phyloP scores from a whole-genome alignment of 2,113 vertebrate species.

The Uria lomvia region DNA sequence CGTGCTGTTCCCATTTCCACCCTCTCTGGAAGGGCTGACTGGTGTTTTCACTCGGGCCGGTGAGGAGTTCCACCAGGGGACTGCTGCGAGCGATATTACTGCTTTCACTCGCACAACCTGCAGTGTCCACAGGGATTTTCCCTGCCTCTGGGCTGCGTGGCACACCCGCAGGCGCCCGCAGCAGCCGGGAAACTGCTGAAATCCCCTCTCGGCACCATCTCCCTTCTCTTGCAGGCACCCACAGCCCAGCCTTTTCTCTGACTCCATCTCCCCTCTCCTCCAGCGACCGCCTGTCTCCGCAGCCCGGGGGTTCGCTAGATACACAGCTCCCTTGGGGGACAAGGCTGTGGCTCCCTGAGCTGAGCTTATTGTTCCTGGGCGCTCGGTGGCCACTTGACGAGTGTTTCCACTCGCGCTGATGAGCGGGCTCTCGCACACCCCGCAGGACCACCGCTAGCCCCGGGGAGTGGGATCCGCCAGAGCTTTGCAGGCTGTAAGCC shows the following conservation, averaged over 20 bases:
- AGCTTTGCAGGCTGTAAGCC: background rate
- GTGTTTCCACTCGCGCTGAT: background rate
- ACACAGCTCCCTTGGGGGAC: background rate
- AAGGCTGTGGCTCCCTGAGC: background rate
- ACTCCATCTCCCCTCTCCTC: background rate
- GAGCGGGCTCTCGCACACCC: background rate
- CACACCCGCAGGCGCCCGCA: fast-evolving
- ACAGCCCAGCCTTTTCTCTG: background rate
- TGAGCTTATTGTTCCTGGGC: background rate
- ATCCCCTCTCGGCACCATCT: too few species aligned
- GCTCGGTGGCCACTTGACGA: fast-evolving
- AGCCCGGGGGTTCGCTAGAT: background rate
- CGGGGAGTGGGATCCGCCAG: background rate
- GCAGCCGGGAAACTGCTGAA: background rate
- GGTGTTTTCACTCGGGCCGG: fast-evolving
- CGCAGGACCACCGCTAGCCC: fast-evolving
- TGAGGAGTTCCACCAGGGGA: background rate
- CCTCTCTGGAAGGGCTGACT: background rate
- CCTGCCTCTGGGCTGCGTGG: background rate
- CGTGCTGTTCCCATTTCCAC: background rate
- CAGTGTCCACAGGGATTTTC: background rate
- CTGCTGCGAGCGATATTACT: fast-evolving
- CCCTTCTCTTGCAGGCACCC: background rate
- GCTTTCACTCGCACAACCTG: fast-evolving
- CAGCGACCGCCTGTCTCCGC: fast-evolving